These are phyloP conservation scores for Pluvialis apricaria DNA, from an alignment of 2,113 vertebrate species.

Conservation along the genomic window DNA sequence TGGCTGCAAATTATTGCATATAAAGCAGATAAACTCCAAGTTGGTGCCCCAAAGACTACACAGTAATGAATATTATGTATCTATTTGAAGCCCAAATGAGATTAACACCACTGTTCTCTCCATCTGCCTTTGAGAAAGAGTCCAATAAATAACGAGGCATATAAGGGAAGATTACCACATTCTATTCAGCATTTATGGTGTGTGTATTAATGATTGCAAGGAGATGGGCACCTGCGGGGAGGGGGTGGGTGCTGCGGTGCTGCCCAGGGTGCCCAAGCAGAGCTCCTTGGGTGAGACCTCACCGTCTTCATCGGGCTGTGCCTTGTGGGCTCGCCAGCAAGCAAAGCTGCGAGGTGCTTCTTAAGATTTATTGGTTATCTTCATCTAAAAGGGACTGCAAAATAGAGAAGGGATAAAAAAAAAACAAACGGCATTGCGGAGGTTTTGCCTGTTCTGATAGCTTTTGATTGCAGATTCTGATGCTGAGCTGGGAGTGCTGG, in stretches of 20 bases:
- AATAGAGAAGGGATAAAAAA: accelerated
- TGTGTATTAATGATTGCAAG: background rate
- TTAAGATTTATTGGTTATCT: background rate
- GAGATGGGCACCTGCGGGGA: accelerated
- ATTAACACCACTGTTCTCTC: constrained; percentile 29
- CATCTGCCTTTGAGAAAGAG: constrained; percentile 41
- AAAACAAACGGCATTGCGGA: no score
- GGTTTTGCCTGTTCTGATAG: background rate
- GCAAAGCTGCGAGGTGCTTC: background rate
- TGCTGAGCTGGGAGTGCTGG: background rate
- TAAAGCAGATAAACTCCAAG: background rate
- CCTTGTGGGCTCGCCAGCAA: accelerated
- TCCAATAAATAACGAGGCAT: background rate
- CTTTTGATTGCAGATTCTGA: background rate
- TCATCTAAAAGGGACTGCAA: background rate
- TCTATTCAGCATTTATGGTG: background rate
- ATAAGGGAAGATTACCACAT: background rate
- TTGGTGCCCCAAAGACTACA: background rate
- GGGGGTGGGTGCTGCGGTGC: background rate
- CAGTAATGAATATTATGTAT: background rate
- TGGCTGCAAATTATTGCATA: background rate
- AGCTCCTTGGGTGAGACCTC: background rate
- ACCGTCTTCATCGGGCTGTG: background rate
- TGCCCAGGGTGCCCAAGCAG: no score
- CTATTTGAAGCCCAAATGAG: background rate